Conservation (phyloP, 2,797 vertebrate genomes). For the Dryobates pubescens region DNA sequence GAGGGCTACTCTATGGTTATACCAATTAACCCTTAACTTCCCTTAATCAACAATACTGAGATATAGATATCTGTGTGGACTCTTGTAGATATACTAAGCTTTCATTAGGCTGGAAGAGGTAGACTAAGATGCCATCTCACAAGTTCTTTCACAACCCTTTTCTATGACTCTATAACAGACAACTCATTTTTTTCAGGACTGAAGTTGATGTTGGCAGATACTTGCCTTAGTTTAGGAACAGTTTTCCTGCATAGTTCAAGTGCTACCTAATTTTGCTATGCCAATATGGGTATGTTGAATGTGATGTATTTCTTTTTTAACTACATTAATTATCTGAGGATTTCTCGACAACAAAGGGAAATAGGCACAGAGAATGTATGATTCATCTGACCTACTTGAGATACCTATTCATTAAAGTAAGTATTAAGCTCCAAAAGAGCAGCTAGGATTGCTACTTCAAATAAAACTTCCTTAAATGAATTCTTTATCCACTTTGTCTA, state of each 20-base stretch:
- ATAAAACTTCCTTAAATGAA: neutral
- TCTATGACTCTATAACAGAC: neutral
- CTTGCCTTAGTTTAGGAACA: neutral
- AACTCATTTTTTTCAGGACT: neutral
- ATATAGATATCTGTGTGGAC: neutral
- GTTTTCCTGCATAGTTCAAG: neutral
- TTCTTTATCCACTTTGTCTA: neutral
- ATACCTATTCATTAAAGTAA: slow-evolving; percentile 13
- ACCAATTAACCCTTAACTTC: too few species aligned
- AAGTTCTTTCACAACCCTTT: neutral
- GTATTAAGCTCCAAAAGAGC: neutral
- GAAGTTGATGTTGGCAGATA: neutral
- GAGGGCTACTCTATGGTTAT: too few species aligned
- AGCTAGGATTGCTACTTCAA: neutral
- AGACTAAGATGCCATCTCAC: neutral
- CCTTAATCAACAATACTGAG: neutral
- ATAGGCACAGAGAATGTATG: neutral
- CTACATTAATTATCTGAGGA: neutral
- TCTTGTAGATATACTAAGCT: neutral
- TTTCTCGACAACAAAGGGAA: slow-evolving; percentile 27
- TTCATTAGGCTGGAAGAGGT: neutral
- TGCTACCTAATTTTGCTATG: neutral
- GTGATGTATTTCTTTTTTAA: neutral
- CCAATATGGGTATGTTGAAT: neutral
- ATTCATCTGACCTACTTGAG: slow-evolving; percentile 43